Evolutionary conservation across 2,797 vertebrate genomes (phyloP), one percentile per base, ranked within the genome.

Genomic region (Scleropages formosus): DNA sequence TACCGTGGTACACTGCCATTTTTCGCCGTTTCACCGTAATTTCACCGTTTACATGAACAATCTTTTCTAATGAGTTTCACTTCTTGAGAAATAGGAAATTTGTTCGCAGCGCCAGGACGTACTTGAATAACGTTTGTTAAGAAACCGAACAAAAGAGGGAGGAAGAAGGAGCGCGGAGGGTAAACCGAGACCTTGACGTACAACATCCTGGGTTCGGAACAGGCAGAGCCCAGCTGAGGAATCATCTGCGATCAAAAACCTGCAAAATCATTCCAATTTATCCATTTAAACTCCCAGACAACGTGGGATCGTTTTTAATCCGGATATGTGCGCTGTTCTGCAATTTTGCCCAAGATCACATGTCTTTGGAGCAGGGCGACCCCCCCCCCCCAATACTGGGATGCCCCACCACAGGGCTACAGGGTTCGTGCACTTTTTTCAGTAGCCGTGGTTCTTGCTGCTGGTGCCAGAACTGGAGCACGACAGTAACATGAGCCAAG

Each of bases 171-270:
- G 39, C 6, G 6, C 39, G 31, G 6, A 39, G 22, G 68, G 76
- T 71, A 80, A 75, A 73, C 64, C 24, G 63, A 73, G 63, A 61
- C 31, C 73, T 82, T 73, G 75, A 72, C 74, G 66, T 59, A 65
- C 58, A 69, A 46, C 70, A 53, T 60, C 47, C 61, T 62, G 56
- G 60, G 59, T 68, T 78, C 31, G 64, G 79, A 80, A 74, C 20
- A 64, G 78, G 18, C 51, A 49, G 71, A 56, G 77, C 65, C 46
- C 60, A 76, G 73, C 67, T 61, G 22, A 69, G 58, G 66, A 77
- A 72, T 76, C 78, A 74, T 78, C 79, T 81, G 82, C 80, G 79
- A 80, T 82, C 78, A 79, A 69, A 59, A 66, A 66, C 79, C 78
- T 59, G 44, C 51, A 39, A 72, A 77, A 77, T 70, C 84, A 84